Evolutionary conservation across 2,888 invertebrate genomes (phyloP).

Genomic region (Lasioglossum marginatum): DNA sequence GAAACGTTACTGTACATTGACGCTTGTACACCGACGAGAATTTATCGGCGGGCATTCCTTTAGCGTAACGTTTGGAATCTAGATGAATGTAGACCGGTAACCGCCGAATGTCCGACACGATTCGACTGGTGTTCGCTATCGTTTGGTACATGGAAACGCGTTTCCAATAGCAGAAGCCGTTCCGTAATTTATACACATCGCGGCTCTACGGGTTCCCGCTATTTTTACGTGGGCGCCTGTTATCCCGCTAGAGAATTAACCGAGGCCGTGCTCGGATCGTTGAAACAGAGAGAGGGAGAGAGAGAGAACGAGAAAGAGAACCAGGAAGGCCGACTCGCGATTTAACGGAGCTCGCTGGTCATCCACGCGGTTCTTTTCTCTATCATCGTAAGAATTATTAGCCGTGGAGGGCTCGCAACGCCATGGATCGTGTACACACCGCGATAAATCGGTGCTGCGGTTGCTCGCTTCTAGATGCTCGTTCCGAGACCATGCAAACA

Average conservation of each 20-base stretch:
- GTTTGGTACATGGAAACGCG: not conserved
- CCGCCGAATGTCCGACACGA: slow-evolving; percentile 8
- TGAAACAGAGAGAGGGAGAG: slow-evolving; percentile 15
- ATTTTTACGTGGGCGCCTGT: slow-evolving; percentile 25
- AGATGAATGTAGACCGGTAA: not conserved
- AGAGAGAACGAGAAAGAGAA: not conserved
- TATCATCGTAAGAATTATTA: slow-evolving; percentile 59
- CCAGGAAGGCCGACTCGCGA: slow-evolving; percentile 31
- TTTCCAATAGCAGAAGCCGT: slow-evolving; percentile 13
- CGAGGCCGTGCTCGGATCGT: slow-evolving; percentile 36
- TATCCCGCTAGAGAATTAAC: slow-evolving; percentile 50
- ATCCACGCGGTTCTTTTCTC: slow-evolving; percentile 52
- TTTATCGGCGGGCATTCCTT: slow-evolving; percentile 13
- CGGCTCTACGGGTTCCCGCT: slow-evolving; percentile 23
- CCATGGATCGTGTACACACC: slow-evolving; percentile 22
- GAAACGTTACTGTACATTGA: slow-evolving; percentile 1
- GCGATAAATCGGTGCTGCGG: slow-evolving; percentile 15
- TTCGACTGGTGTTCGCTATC: not conserved
- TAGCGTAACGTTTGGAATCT: not conserved
- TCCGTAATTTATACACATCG: slow-evolving; percentile 9
- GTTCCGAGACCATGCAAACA: slow-evolving; percentile 26
- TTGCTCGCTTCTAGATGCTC: slow-evolving; percentile 19
- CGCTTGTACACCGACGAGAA: not conserved
- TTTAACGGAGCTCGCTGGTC: slow-evolving; percentile 54
- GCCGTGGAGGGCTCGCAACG: slow-evolving; percentile 20